Base-by-base conservation (phyloP, 2,888 invertebrate genomes). In the Melangyna quadrimaculata region DNA sequence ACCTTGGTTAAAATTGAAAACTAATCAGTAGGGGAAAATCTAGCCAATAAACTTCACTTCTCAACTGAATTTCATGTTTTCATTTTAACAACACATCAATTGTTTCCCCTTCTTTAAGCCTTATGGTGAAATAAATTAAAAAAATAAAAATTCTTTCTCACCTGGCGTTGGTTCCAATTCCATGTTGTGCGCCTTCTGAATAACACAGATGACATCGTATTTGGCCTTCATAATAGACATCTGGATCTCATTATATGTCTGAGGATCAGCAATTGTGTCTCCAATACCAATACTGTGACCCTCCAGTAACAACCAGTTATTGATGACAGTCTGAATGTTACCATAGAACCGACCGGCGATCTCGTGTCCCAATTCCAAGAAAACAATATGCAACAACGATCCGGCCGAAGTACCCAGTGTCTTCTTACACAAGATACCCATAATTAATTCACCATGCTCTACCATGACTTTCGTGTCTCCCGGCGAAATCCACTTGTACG, bases 121-220 rank as follows among this genome's bases (percentile, higher is more conserved):
- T 6, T 10, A 35, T 2, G 1, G 1, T 35, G 37, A 51, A 51
- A 1, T 14, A 37, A 37, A 37, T 4, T 37, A 35, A 14, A 17
- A 37, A 3, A 37, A 17, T n/a, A n/a, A 14, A 1, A 1, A 37
- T 43, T 17, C 1, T 9, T n/a, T 75, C 63, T 70, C 57, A 87
- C 99, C 99, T 10, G 99, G 99, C 1, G 98, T 98, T 0, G 99
- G 98, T 90, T 99, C 99, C 89, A 99, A 93, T 91, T 99, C 99
- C 96, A 99, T 99, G 91, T 99, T 99, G 93, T 99, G 99, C 24
- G 99, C 99, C 92, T 99, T 99, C 90, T 99, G 99, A 90, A 99
- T 99, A 0, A 99, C 99, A 90, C 99, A 98, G 94, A 99, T 98
- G 93, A 99, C 99, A 93, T 99, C 99, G 91, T 98, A 97, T 94